These are phyloP conservation scores for Sebastes cheni DNA, from an alignment of 2,797 vertebrate genomes.

Conservation along the genomic window DNA sequence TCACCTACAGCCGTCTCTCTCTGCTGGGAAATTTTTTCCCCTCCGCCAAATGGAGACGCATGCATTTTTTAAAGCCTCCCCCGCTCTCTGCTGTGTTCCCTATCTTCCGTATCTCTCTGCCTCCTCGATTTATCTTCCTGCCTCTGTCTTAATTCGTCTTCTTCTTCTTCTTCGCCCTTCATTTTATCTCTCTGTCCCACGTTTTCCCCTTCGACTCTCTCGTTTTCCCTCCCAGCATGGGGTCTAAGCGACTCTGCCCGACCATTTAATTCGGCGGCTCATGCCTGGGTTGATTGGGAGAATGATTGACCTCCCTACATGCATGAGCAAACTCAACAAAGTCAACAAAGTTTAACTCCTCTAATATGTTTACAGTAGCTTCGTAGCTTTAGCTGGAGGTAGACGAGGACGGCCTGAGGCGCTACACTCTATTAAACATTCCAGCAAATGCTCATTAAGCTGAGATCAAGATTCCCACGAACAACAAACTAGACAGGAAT, in stretches of 20 bases:
- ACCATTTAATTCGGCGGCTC: background rate
- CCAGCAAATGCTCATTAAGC: conserved; percentile 58
- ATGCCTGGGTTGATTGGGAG: background rate
- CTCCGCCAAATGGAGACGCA: conserved; percentile 57
- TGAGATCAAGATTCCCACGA: conserved; percentile 41
- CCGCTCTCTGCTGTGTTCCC: conserved; percentile 9
- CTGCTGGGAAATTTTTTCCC: conserved; percentile 18
- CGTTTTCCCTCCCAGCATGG: conserved; percentile 22
- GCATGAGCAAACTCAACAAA: background rate
- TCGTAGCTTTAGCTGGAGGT: conserved; percentile 15
- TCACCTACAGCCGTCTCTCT: conserved; percentile 38
- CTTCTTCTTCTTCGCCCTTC: background rate
- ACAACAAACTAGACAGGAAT: conserved; percentile 50
- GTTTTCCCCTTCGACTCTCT: background rate
- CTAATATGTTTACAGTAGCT: conserved; percentile 23
- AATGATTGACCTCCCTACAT: background rate
- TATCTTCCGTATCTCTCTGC: conserved; percentile 11
- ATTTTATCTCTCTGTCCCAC: background rate
- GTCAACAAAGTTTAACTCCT: conserved; percentile 4
- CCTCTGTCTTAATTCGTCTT: conserved; percentile 1
- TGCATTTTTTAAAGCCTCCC: conserved; percentile 62
- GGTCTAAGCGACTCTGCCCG: conserved; percentile 6
- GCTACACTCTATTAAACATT: conserved; percentile 50
- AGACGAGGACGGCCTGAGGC: conserved; percentile 35
- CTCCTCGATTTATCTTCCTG: conserved; percentile 14